Conservation (phyloP, 2,113 vertebrate genomes). For the Dipodomys stephensi region DNA sequence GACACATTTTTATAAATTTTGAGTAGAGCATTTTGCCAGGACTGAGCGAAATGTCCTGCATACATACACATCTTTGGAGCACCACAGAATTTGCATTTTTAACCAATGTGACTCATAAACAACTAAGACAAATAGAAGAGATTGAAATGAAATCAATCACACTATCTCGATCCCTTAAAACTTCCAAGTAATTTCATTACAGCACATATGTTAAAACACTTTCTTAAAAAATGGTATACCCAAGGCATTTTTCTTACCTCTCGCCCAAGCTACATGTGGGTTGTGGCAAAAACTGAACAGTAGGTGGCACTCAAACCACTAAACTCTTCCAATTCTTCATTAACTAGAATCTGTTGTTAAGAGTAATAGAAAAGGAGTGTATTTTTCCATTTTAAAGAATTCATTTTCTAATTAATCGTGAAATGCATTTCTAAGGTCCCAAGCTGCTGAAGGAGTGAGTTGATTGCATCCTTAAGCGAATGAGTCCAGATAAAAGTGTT, state of each 20-base stretch:
- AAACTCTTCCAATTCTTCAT: conserved; percentile 76
- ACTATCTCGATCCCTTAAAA: fast-evolving
- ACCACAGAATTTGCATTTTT: background rate
- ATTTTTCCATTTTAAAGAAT: conserved; percentile 78
- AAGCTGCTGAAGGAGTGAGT: conserved; percentile 25
- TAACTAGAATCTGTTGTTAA: conserved; percentile 11
- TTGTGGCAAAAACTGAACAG: conserved; percentile 74
- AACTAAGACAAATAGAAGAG: background rate
- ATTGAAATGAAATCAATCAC: background rate
- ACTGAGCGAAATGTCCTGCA: background rate
- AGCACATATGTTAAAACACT: conserved; percentile 35
- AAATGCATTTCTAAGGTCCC: conserved; percentile 71
- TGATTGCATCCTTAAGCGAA: conserved; percentile 48
- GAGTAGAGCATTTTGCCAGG: background rate
- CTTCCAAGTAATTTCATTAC: conserved; percentile 39
- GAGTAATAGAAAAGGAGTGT: conserved; percentile 46
- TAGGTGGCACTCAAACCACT: conserved; percentile 90
- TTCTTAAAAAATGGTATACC: conserved; percentile 16
- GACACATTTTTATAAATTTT: conserved; percentile 52
- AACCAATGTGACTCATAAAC: background rate
- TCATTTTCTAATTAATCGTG: conserved; percentile 78
- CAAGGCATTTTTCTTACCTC: background rate
- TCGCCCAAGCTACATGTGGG: background rate
- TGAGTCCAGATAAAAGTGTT: conserved; percentile 68
- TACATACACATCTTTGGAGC: background rate